A percentile compares a stretch with the other conserved stretches of the same genome.
These are phyloP conservation scores for Smutsia gigantea DNA, from an alignment of 2,797 vertebrate species.

Conservation along the genomic window DNA sequence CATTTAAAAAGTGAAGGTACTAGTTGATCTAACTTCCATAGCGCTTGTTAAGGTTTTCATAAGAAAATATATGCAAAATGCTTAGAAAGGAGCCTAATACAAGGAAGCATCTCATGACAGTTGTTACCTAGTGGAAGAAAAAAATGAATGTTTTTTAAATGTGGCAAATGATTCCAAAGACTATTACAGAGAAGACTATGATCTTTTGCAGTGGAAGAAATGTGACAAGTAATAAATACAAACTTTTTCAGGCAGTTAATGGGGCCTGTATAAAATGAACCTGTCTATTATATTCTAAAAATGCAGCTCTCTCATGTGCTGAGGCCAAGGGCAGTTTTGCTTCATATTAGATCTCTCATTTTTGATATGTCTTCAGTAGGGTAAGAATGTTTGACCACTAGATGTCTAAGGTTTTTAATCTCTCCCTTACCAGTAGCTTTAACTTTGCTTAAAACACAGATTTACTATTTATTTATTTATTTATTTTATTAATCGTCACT, in stretches of 20 bases:
- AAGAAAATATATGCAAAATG: neutral
- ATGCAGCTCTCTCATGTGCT: neutral
- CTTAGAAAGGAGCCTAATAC: neutral
- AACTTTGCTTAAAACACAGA: neutral
- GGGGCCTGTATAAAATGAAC: neutral
- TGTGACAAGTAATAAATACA: neutral
- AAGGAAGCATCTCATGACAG: neutral
- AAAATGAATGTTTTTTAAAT: neutral
- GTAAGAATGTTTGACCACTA: neutral
- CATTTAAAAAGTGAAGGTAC: neutral
- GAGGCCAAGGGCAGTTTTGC: neutral
- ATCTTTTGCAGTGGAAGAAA: neutral
- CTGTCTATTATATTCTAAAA: neutral
- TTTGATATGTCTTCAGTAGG: neutral
- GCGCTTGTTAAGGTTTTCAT: neutral
- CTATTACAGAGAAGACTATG: neutral
- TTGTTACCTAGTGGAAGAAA: neutral
- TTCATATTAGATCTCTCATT: neutral
- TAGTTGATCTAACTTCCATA: neutral
- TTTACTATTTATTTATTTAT: neutral
- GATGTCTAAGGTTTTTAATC: neutral
- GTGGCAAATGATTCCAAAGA: neutral
- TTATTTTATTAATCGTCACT: neutral
- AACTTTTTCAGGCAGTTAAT: neutral
- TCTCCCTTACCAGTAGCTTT: neutral